These are phyloP conservation scores for Eulemur albifrons DNA, from an alignment of 2,797 vertebrate genomes.

Conservation along the genomic window DNA sequence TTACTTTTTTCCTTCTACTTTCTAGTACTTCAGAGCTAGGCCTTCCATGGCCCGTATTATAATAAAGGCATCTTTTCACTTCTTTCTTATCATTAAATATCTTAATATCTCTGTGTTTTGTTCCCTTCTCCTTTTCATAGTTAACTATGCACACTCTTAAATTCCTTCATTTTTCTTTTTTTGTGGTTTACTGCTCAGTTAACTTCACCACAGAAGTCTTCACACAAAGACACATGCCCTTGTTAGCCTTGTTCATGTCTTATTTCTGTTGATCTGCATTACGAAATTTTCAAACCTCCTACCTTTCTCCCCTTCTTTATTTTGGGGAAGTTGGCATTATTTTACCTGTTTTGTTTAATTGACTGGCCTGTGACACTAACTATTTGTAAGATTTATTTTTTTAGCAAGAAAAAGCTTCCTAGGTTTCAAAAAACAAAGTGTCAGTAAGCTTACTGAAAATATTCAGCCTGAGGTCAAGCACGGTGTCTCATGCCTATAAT, in stretches of 20 bases:
- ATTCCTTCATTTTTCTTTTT: background rate
- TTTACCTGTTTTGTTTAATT: background rate
- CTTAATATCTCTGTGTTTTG: background rate
- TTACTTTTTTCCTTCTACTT: background rate
- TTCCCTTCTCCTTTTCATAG: background rate
- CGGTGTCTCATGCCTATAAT: background rate
- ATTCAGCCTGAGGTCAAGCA: background rate
- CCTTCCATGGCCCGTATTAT: background rate
- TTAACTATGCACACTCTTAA: background rate
- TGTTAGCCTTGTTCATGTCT: background rate
- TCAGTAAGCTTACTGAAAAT: background rate
- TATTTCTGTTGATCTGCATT: background rate
- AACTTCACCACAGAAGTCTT: background rate
- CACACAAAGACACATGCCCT: background rate
- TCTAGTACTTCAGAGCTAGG: background rate
- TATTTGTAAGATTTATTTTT: conserved; percentile 13
- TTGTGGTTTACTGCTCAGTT: background rate
- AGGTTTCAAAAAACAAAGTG: background rate
- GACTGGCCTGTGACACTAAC: background rate
- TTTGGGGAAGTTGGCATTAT: background rate
- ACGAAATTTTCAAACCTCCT: background rate
- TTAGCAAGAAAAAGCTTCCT: background rate
- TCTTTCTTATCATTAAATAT: background rate
- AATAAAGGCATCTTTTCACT: background rate
- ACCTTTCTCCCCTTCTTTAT: background rate